phyloP scores from a whole-genome alignment of 2,113 vertebrate species.

The Anas platyrhynchos region DNA sequence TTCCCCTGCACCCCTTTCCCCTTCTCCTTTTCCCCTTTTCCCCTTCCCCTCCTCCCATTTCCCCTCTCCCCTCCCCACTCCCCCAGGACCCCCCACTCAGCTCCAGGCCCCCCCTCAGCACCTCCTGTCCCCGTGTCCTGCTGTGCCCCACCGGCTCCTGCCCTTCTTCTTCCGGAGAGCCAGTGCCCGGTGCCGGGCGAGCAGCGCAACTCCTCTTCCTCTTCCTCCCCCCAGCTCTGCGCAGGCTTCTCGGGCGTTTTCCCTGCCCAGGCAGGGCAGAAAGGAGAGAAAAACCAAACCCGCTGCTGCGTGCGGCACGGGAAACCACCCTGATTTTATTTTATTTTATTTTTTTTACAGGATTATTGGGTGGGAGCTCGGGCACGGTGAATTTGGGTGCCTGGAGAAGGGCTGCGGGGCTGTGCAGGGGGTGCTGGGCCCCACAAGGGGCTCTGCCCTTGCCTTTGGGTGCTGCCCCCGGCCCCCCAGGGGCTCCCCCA shows the following conservation, averaged over 20 bases:
- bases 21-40: background rate
- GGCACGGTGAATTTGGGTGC: background rate
- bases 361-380: background rate
- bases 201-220: background rate
- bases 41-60: too few relatives aligned
- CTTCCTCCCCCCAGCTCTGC: background rate
- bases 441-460: background rate
- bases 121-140: background rate
- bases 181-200: rapidly evolving
- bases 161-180: background rate
- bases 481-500: background rate
- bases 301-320: rapidly evolving
- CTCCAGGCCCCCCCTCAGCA: background rate
- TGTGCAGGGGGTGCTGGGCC: background rate
- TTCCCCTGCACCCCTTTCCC: too few relatives aligned
- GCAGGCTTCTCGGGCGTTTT: background rate
- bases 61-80: background rate
- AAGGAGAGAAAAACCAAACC: background rate
- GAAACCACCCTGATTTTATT: background rate
- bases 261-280: rapidly evolving
- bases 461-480: rapidly evolving
- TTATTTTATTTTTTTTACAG: background rate
- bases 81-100: background rate
- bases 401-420: rapidly evolving
- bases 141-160: background rate